Percentiles rank a stretch among this genome's conserved stretches.
Evolutionary conservation across 2,797 vertebrate genomes (phyloP).

Genomic region (Amphiprion clarkii): DNA sequence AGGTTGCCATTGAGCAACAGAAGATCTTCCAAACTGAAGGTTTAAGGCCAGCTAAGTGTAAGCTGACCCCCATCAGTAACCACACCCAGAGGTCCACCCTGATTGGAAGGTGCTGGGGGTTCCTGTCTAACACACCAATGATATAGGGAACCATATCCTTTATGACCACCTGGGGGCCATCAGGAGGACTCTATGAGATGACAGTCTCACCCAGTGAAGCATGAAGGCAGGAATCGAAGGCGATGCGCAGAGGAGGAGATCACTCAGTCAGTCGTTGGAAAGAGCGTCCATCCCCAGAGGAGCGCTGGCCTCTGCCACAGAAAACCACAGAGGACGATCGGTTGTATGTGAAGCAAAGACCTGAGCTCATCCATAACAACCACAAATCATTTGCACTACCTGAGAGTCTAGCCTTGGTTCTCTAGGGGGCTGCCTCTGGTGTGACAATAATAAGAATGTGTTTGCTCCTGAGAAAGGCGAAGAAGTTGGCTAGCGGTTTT

Average conservation of each 20-base stretch:
- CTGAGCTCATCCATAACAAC: slow-evolving; percentile 15
- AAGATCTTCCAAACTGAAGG: slow-evolving; percentile 2
- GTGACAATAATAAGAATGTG: slow-evolving; percentile 2
- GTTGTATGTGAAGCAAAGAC: slow-evolving; percentile 15
- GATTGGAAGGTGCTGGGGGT: background rate
- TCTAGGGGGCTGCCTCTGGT: background rate
- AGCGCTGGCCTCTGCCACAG: background rate
- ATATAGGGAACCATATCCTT: background rate
- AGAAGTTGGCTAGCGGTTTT: slow-evolving; percentile 14
- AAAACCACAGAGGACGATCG: background rate
- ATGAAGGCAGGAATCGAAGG: background rate
- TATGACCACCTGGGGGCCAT: background rate
- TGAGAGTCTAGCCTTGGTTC: background rate
- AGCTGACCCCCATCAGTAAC: background rate
- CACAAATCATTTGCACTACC: slow-evolving; percentile 13
- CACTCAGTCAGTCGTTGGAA: background rate
- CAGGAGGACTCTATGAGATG: background rate
- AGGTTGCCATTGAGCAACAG: background rate
- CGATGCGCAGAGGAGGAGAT: background rate
- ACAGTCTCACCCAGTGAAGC: background rate
- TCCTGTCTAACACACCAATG: background rate
- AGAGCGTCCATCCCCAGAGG: background rate
- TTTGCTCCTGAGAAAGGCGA: slow-evolving; percentile 14
- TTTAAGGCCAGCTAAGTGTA: background rate
- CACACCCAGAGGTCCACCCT: background rate